phyloP scores from a whole-genome alignment of 1,140 invertebrate species.

The Melipona quadrifasciata region DNA sequence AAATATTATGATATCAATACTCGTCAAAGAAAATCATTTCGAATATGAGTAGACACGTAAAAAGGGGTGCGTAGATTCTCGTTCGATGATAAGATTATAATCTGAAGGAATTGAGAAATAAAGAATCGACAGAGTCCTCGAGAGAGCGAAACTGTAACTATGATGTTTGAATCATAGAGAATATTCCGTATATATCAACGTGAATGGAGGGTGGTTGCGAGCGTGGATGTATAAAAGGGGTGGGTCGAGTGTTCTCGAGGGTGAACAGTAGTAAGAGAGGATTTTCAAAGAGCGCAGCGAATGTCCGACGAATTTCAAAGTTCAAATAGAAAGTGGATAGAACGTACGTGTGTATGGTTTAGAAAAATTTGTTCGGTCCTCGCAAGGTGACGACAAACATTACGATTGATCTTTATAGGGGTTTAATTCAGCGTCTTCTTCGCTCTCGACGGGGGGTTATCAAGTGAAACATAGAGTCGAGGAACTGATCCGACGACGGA shows the following conservation, averaged over 20 bases:
- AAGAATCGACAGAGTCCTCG: not conserved
- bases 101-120: not conserved
- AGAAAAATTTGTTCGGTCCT: not conserved
- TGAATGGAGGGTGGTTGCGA: not conserved
- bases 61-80: not conserved
- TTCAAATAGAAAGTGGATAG: not conserved
- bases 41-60: not conserved
- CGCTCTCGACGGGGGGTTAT: not conserved
- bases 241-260: conserved; percentile 10
- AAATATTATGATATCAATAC: too few relatives aligned
- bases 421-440: not conserved
- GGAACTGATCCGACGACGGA: conserved; percentile 21
- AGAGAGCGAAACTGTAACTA: not conserved
- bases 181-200: not conserved
- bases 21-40: not conserved
- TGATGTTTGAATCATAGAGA: not conserved
- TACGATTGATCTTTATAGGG: not conserved
- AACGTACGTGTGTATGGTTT: not conserved
- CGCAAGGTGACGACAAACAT: not conserved
- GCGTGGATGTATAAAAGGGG: not conserved
- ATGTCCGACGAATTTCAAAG: not conserved
- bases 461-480: conserved; percentile 16
- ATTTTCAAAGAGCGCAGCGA: conserved; percentile 12
- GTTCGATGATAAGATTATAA: not conserved
- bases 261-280: not conserved